Evolutionary conservation across 2,113 vertebrate genomes (phyloP).

Genomic region (Meriones unguiculatus): DNA sequence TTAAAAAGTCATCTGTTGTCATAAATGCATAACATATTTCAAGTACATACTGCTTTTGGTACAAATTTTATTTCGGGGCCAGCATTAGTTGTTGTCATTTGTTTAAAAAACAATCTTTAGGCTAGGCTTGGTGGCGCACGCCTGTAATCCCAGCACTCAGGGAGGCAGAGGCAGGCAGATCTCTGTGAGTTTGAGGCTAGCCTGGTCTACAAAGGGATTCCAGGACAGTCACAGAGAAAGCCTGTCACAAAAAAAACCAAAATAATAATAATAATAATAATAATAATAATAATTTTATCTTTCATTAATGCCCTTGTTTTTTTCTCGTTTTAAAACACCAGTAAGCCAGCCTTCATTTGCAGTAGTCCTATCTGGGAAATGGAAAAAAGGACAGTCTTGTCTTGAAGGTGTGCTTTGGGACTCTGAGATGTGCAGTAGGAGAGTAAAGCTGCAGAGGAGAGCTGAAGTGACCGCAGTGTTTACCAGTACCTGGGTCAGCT

Average conservation of each 20-base stretch:
- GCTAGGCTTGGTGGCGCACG: too few species aligned
- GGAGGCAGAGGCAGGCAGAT: too few species aligned
- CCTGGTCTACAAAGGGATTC: too few species aligned
- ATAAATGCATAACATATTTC: background rate
- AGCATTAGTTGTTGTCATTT: conserved; percentile 20
- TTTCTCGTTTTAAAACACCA: background rate
- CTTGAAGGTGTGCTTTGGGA: background rate
- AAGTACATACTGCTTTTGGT: background rate
- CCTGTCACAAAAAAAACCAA: too few species aligned
- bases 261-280: too few species aligned
- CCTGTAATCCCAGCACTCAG: too few species aligned
- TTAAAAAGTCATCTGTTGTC: conserved; percentile 14
- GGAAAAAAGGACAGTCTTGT: background rate
- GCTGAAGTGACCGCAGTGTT: background rate
- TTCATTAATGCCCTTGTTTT: background rate
- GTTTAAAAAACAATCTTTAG: conserved; percentile 41
- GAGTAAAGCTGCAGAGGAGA: background rate
- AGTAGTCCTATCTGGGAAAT: conserved; percentile 8
- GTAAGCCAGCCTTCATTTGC: conserved; percentile 5
- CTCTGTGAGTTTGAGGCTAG: too few species aligned
- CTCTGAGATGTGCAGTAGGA: background rate
- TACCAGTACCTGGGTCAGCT: background rate
- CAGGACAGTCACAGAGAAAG: too few species aligned
- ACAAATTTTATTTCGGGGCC: background rate
- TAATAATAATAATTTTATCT: background rate